Base-by-base conservation (phyloP, 1,140 invertebrate genomes). In the Drosophila asahinai region DNA sequence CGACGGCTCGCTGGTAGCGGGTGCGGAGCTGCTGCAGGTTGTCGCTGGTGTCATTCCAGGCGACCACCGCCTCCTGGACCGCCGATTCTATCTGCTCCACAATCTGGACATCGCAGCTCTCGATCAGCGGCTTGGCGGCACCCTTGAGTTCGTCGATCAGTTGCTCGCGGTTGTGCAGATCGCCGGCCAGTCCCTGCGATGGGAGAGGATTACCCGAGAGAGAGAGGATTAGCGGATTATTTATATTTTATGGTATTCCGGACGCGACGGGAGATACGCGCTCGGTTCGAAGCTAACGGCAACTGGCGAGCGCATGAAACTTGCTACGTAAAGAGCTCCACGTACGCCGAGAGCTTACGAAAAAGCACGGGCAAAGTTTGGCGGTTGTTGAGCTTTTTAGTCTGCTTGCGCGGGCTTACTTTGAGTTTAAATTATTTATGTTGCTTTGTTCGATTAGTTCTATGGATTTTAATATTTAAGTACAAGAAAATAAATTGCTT, bases 31-130 rank as follows among this genome's bases (percentile, higher is more conserved):
- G 95, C 72, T 95, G 95, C 68, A 97, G 94, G 92, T 96, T 96
- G 74, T 94, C 94, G 83, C 95, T 95, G 19, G 96, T 97, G 83
- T 96, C 95, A 68, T 96, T 94, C 94, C 96, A 97, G 22, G 96
- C 95, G 15, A 95, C 94, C 45, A 96, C 95, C 2, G 96, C 96
- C 87, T 96, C 95, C 87, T 96, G 95, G 43, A 97, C 95, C 36
- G 96, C 95, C 2, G 95, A 94, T 58, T 96, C 94, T 65, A 97
- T 95, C 79, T 94, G 94, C 47, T 95, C 94, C 19, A 95, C 94
- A 42, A 97, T 95, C 87, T 96, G 95, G 1, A 95, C 94, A 77
- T 95, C 94, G 83, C 96, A 96, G 80, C 94, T 94, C 66, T 95
- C 95, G 59, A 95, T 94, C 70, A 97, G 92, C 11, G 96, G 96